Evolutionary conservation across 2,797 vertebrate genomes (phyloP), one percentile per base, ranked within the genome.

Genomic region (Acanthis flammea): DNA sequence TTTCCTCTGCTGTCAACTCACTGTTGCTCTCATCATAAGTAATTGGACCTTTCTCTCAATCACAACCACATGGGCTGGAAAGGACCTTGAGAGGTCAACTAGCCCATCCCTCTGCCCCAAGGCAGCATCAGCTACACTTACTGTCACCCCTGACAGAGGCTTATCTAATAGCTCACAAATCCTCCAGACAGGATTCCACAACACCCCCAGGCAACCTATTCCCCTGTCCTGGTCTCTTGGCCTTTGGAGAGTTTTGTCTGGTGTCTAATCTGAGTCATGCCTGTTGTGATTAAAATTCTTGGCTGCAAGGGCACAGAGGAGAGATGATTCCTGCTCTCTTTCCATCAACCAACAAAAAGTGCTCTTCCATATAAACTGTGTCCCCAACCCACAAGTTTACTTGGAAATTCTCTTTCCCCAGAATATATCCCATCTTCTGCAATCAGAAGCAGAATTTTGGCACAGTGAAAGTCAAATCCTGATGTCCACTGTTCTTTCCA

Each of bases 1-100:
- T 94, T 97, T 96, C 92, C 94, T 94, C 68, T 58, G 75, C 92
- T 92, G 91, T 87, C 91, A 94, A 42, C 72, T 90, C n/a, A 25
- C 50, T 9, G 7, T 74, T 9, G 2, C 67, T 93, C 86, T 68
- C 75, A 75, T 93, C 75, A 50, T 65, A 91, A 93, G 81, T 93
- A 93, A 93, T 92, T 75, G 72, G 94, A 62, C 47, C 54, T 81
- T 93, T 72, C 73, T 62, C 86, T 92, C 94, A 94, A 31, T 95
- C 88, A 92, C 54, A 83, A 19, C 70, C 93, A 91, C 19, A 33
- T 94, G 94, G 85, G 70, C 76, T 92, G 37, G 37, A 37, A 66
- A 86, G 79, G 62, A 96, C 82, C 93, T 94, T 42, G 75, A 78
- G 50, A 90, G 93, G 90, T 94, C 91, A 94, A 19, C 65, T 47